These are phyloP conservation scores for Danionella dracula DNA, from an alignment of 2,797 vertebrate genomes.

Conservation along the genomic window DNA sequence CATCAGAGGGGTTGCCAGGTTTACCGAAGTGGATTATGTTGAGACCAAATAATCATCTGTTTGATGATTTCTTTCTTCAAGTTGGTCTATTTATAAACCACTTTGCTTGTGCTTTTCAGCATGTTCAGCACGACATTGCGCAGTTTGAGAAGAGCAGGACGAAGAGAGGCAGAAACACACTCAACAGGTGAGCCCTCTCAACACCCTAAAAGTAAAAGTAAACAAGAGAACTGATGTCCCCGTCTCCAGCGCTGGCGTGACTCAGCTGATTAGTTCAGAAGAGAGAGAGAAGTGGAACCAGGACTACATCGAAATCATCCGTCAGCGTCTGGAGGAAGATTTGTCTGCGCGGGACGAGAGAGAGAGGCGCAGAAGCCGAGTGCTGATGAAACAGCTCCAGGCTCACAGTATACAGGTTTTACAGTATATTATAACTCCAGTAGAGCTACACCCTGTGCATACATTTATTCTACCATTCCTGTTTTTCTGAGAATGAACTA, in stretches of 20 bases:
- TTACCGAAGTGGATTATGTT: too few relatives aligned
- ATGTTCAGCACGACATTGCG: conserved; percentile 73
- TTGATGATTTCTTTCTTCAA: too few relatives aligned
- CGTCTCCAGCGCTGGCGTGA: conserved; percentile 2
- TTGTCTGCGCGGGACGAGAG: conserved; percentile 68
- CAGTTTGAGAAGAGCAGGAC: conserved; percentile 78
- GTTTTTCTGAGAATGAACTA: too few relatives aligned
- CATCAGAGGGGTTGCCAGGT: too few relatives aligned
- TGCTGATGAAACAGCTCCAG: conserved; percentile 77
- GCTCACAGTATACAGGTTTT: conserved; percentile 85
- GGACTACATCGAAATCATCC: conserved; percentile 80
- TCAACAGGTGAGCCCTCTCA: too few relatives aligned
- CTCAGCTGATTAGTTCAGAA: conserved; percentile 39
- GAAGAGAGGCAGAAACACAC: conserved; percentile 49
- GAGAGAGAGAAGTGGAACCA: conserved; percentile 71
- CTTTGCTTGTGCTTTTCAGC: conserved; percentile 56
- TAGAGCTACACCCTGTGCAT: too few relatives aligned
- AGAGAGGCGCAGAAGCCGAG: conserved; percentile 73
- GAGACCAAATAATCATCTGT: too few relatives aligned
- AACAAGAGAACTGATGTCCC: too few relatives aligned
- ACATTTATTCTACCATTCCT: too few relatives aligned
- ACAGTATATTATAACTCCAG: too few relatives aligned
- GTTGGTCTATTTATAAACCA: too few relatives aligned
- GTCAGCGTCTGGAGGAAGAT: conserved; percentile 77
- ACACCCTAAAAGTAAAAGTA: too few relatives aligned